Evolutionary conservation across 2,113 vertebrate genomes (phyloP), one percentile per base, ranked within the genome.

Genomic region (Spea bombifrons): DNA sequence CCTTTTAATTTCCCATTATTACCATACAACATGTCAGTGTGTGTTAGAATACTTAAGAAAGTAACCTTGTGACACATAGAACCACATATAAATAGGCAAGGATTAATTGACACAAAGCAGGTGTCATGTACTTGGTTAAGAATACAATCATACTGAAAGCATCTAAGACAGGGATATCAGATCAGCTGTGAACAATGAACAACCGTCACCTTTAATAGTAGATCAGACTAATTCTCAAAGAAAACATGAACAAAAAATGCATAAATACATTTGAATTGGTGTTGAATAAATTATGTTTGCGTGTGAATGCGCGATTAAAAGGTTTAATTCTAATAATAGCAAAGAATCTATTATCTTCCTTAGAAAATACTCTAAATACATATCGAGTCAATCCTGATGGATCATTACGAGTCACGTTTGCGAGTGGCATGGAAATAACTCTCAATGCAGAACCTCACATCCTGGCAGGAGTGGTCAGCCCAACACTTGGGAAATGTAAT

Each of bases 391-490:
- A 94, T 78, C 94, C 95, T 0, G 97, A 99, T 0, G 96, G 97
- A 5, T 99, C 97, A 0, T 93, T 99, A 46, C 92, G 92, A 4
- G 96, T 96, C 80, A 92, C 94, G 4, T 96, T 98, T 87, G 95
- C 97, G 74, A 99, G 95, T 0, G 97, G 97, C 61, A 98, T 99
- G 97, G 97, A 99, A 87, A 91, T 99, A 85, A 94, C 89, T 0
- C 93, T 99, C 44, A 96, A 90, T 85, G 96, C 96, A 0, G 97
- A 99, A 86, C 96, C 97, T n/a, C 96, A 97, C 76, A 90, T 96
- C 78, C 90, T 95, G 0, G 93, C 93, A 0, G 97, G 96, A 12
- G 93, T 93, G 4, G 94, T 97, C 81, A 98, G 94, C 82, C 97
- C 97, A 81, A 96, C 95, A 0, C 88, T 97, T 61, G 96, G 96